Evolutionary conservation across 2,888 invertebrate species (phyloP), one percentile per base, ranked within the genome.

Genomic region (Chymomyza amoena): DNA sequence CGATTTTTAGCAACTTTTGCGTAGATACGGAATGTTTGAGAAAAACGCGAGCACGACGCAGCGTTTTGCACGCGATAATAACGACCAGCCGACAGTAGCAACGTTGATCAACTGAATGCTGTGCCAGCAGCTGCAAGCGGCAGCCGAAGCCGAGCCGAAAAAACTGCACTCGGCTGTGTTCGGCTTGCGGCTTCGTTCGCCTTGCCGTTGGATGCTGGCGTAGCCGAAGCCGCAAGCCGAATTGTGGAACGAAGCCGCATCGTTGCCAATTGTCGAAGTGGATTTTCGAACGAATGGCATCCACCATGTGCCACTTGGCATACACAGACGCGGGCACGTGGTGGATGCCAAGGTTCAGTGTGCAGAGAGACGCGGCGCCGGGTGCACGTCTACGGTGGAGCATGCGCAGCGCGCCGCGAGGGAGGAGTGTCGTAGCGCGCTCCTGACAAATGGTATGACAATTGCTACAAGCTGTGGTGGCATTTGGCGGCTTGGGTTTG

Each of bases 361-460:
- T 64, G 16, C 28, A 18, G 65, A 59, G 75, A 72, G 68, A 64
- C 51, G 72, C 39, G 73, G 36, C 57, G 73, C 10, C 9, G 60
- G 20, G n/a, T 15, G 36, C 1, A 10, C n/a, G 13, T 18, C 45
- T 6, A 20, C n/a, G 9, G 61, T 61, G 81, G 88, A 86, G 84
- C 90, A 89, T 87, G 90, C 90, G 90, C 90, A 80, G 18, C 84
- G 52, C 25, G 54, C 25, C 20, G 64, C 72, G 90, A 87, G 88
- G 90, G 90, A 90, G 90, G 90, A 90, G 90, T 90, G 84, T 89
- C 82, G 72, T 68, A 68, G 73, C 64, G 76, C 81, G 80, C 82
- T 77, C 81, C 90, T 90, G 90, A 90, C 90, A 90, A 90, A 90
- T 90, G 90, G 89, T 89, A 89, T 90, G 90, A 89, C 90, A 90